phyloP scores from a whole-genome alignment of 2,113 vertebrate species.

The Petrocephalus zakoni region DNA sequence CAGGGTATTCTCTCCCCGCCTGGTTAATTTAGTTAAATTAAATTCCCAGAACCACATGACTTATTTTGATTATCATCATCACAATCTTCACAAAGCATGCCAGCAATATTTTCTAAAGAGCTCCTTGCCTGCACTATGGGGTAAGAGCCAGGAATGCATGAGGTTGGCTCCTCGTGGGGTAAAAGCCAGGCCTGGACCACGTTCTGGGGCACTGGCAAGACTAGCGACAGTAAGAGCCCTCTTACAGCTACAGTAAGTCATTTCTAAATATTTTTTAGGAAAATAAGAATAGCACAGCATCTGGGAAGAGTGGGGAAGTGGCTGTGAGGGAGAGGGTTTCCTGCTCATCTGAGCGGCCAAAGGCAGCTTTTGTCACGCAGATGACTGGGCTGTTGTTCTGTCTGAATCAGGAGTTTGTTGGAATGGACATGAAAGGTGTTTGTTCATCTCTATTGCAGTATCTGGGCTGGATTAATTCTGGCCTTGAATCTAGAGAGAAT shows the following conservation, averaged over 20 bases:
- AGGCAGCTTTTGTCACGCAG: too few relatives aligned
- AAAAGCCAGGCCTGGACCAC: background rate
- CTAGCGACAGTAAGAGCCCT: background rate
- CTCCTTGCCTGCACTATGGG: background rate
- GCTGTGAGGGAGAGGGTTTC: background rate
- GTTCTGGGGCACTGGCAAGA: background rate
- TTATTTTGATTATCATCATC: conserved; percentile 16
- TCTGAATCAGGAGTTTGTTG: background rate
- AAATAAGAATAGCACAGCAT: background rate
- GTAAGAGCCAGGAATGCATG: background rate
- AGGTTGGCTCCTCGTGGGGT: background rate
- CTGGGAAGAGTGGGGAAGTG: background rate
- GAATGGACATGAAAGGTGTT: background rate
- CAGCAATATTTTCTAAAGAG: conserved; percentile 2
- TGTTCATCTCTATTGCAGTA: background rate
- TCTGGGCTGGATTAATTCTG: background rate
- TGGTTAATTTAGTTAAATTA: conserved; percentile 10
- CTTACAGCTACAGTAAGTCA: background rate
- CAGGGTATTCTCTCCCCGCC: conserved; percentile 7
- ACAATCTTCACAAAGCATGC: conserved; percentile 4
- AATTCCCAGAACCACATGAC: background rate
- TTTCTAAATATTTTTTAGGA: conserved; percentile 8
- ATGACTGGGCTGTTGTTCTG: too few relatives aligned
- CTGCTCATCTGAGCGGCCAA: background rate
- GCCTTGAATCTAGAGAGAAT: background rate